phyloP scores from a whole-genome alignment of 2,797 vertebrate species.

The Eulemur coronatus region DNA sequence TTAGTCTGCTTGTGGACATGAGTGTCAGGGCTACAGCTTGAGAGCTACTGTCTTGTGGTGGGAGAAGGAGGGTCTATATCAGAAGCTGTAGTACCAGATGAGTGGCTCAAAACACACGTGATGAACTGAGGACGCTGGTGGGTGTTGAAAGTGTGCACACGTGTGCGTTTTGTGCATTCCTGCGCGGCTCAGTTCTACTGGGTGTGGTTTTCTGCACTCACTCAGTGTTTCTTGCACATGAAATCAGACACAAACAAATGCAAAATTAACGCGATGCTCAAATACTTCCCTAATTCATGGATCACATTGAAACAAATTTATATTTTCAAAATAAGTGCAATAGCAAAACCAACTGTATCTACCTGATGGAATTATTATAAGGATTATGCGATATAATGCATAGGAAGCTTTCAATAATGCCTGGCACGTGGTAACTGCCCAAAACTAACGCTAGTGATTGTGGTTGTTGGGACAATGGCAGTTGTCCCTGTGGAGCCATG shows the following conservation, averaged over 20 bases:
- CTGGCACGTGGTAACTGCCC: neutral
- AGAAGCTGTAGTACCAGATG: neutral
- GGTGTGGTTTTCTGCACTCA: too few relatives aligned
- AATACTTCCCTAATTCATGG: neutral
- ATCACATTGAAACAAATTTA: neutral
- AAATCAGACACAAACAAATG: neutral
- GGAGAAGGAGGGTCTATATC: neutral
- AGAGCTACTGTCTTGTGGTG: neutral
- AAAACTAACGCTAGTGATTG: neutral
- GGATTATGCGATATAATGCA: neutral
- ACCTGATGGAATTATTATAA: neutral
- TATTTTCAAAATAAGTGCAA: neutral
- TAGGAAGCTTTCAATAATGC: neutral
- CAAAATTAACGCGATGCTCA: neutral
- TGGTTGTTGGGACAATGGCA: neutral
- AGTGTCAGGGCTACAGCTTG: neutral
- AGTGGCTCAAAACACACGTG: neutral
- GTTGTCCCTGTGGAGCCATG: rapidly evolving
- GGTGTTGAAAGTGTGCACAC: neutral
- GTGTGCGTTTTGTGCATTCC: neutral
- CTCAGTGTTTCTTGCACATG: neutral
- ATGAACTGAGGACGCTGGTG: neutral
- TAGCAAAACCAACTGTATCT: neutral
- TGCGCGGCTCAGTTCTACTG: neutral
- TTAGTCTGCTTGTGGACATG: neutral